phyloP scores from a whole-genome alignment of 1,140 invertebrate genomes.

The Aradophagus sp. region DNA sequence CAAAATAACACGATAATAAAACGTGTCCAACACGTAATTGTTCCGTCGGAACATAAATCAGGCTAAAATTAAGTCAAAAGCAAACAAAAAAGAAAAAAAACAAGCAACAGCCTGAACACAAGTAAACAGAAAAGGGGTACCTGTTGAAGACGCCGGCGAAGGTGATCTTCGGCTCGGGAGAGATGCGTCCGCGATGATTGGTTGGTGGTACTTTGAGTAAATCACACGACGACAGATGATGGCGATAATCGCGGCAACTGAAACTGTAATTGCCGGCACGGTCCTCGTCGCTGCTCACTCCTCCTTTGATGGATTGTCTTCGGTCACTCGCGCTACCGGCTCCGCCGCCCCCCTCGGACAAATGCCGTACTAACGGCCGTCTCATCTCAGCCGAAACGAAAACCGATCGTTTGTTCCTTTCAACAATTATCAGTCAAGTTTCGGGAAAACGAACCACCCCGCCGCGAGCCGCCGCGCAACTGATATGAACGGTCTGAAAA shows the following conservation, averaged over 20 bases:
- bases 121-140: conserved; percentile 50
- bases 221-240: conserved; percentile 69
- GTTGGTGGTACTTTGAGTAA: conserved; percentile 67
- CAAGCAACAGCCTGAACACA: background rate
- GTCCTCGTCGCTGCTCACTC: conserved; percentile 61
- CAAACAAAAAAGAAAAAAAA: conserved; percentile 2
- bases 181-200: conserved; percentile 60
- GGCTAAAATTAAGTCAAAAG: no score
- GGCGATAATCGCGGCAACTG: conserved; percentile 66
- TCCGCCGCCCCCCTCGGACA: conserved; percentile 70
- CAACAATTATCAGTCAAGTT: conserved; percentile 5
- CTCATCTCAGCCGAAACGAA: conserved; percentile 57
- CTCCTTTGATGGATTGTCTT: conserved; percentile 61
- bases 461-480: conserved; percentile 38
- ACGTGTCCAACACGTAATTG: no score
- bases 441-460: conserved; percentile 10
- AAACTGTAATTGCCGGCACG: conserved; percentile 55
- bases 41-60: no score
- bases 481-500: conserved; percentile 48
- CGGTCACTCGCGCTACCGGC: conserved; percentile 50
- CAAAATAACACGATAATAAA: no score
- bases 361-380: conserved; percentile 69
- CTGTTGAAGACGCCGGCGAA: conserved; percentile 62
- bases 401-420: no score
- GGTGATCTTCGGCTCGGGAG: conserved; percentile 62